Conservation (phyloP, 2,113 vertebrate genomes). For the Archocentrus centrarchus region DNA sequence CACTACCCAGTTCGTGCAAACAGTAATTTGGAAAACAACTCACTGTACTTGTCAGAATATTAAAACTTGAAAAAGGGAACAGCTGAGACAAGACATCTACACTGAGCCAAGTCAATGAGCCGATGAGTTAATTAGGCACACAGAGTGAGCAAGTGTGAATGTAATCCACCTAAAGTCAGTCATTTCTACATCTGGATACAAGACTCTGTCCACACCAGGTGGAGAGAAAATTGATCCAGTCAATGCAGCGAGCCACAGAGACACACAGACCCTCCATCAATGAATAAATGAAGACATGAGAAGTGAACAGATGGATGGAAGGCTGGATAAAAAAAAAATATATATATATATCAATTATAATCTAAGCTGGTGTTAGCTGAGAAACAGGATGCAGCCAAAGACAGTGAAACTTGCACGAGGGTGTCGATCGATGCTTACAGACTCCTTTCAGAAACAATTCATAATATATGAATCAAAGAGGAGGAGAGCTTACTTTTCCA, state of each 20-base stretch:
- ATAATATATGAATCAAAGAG: neutral
- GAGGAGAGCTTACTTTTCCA: slow-evolving; percentile 91
- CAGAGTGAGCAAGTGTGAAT: slow-evolving; percentile 35
- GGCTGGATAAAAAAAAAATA: neutral
- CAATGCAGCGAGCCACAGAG: neutral
- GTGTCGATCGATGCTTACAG: neutral
- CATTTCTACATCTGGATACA: slow-evolving; percentile 55
- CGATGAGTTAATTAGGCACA: slow-evolving; percentile 12
- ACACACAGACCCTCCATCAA: neutral
- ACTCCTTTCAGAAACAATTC: neutral
- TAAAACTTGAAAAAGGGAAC: neutral
- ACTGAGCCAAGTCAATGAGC: slow-evolving; percentile 10
- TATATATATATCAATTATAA: neutral
- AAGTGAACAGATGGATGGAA: slow-evolving; percentile 20
- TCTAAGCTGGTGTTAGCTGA: slow-evolving; percentile 10
- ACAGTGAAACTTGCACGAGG: neutral
- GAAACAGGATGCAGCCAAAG: slow-evolving; percentile 29
- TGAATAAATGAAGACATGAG: slow-evolving; percentile 22
- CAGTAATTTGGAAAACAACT: neutral
- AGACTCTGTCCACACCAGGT: slow-evolving; percentile 30
- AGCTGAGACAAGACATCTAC: neutral
- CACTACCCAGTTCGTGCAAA: too few species aligned
- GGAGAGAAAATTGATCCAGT: slow-evolving; percentile 43
- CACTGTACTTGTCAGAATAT: neutral
- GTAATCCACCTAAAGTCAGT: slow-evolving; percentile 48